Evolutionary conservation across 2,797 vertebrate genomes (phyloP), one percentile per base, ranked within the genome.

Genomic region (Menidia menidia): DNA sequence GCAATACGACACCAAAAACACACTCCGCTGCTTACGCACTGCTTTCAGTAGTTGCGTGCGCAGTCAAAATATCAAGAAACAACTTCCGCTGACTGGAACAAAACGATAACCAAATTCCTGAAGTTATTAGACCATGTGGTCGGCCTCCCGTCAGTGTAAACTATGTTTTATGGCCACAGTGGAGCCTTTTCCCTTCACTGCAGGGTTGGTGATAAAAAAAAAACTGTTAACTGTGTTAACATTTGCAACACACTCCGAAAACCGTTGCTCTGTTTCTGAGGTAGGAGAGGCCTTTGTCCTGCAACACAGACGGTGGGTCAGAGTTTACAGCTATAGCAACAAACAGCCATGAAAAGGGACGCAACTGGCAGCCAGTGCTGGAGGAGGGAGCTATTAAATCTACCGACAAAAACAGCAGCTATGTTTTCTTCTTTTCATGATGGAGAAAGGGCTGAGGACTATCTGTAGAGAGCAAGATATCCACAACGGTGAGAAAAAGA

Each of bases 181-280:
- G 67, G 70, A 83, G 68, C 48, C 47, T 45, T 71, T 75, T 58
- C 61, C 14, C 43, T 67, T 45, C 65, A 58, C 68, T 67, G 57
- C 70, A 77, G 61, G 51, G 53, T 73, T 39, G 63, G 55, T 61
- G 63, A 55, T 71, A 2, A 80, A 81, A 84, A 25, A 25, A 25
- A 25, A 25, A 68, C 57, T 11, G 67, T 76, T 73, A 58, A 71
- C 82, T 73, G 31, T 78, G 77, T 80, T 68, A 86, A 84, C 81
- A 67, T 81, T 82, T 73, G 72, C 80, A 62, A 75, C 87, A 82
- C 77, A 71, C 47, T 71, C 64, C 18, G 58, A 61, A 25, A 55
- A 53, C 60, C 10, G 15, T 72, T 47, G 60, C n/a, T 69, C 48
- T 33, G 39, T 77, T 72, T 55, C 19, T 10, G 62, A 67, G 68